Evolutionary conservation across 2,797 vertebrate genomes (phyloP), one percentile per base, ranked within the genome.

Genomic region (Lacerta agilis): DNA sequence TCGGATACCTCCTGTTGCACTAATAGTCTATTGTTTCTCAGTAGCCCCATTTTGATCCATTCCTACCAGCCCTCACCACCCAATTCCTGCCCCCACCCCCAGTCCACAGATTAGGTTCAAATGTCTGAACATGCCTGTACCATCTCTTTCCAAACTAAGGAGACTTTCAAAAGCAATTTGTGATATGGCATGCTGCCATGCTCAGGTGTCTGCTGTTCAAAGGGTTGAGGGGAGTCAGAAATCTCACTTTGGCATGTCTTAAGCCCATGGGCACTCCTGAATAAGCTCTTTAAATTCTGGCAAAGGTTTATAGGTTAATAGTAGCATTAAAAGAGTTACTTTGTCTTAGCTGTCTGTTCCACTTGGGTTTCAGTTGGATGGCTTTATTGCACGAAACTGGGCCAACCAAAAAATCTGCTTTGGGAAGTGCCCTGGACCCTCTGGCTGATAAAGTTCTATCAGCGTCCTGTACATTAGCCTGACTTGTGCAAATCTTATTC

Each of bases 401-500:
- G 98, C 98, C 91, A 98, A 96, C 94, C 99, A 99, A 94, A 94
- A 99, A 99, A 94, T 99, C 99, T 0, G 99, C 97, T 5, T 88
- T 99, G 96, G 99, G 99, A 95, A 99, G 99, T 79, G 99, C 98
- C 94, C 98, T 99, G 3, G 99, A 99, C 95, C 99, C 99, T 33
- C 91, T 99, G 96, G 99, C 99, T 73, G 99, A 99, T 96, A 99
- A 99, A 97, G 98, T 99, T 86, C 98, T 99, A 99, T 99, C 97
- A 99, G 99, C 55, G 92, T 99, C 93, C 97, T 99, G 88, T 99
- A 99, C 1, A 83, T 99, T 93, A 99, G 98, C 95, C 97, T 99
- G 64, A 99, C 98, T 73, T 99, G 97, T 90, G 98, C 98, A 91
- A 97, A 98, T 55, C 98, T 99, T 84, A 99, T 99, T 95, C 99